Percentiles rank a stretch among this genome's conserved stretches.
phyloP scores from a whole-genome alignment of 1,140 invertebrate species.

The Drosophila asahinai region DNA sequence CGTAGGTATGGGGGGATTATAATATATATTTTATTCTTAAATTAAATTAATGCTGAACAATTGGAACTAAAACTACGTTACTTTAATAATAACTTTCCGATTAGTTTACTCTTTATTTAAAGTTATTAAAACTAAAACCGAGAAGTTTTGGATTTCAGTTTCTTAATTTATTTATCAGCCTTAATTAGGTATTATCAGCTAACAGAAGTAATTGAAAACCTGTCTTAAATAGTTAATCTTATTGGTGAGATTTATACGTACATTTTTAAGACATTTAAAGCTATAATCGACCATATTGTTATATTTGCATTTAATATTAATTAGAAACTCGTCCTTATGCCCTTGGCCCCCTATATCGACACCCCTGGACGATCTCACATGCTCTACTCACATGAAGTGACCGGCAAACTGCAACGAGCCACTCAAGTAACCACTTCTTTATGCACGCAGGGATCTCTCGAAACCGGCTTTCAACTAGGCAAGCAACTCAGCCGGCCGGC shows the following conservation, averaged over 20 bases:
- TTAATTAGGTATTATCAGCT: background rate
- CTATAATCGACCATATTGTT: background rate
- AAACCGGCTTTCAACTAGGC: slow-evolving; percentile 66
- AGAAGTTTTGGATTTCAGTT: background rate
- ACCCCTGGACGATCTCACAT: slow-evolving; percentile 16
- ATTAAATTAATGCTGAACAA: no score
- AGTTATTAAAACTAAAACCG: background rate
- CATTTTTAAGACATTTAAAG: background rate
- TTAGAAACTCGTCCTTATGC: background rate
- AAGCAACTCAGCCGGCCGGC: slow-evolving; percentile 48
- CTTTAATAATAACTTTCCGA: no score
- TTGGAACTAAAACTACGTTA: no score
- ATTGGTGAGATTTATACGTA: background rate
- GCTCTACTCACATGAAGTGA: slow-evolving; percentile 42
- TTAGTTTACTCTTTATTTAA: background rate
- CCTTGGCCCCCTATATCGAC: background rate
- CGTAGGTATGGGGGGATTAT: background rate
- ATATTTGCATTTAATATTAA: background rate
- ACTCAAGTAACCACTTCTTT: slow-evolving; percentile 55
- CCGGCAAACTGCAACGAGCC: slow-evolving; percentile 64
- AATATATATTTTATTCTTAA: background rate
- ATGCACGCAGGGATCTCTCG: slow-evolving; percentile 47
- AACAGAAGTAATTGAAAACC: background rate
- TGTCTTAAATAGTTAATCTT: background rate
- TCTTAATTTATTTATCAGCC: background rate